These are phyloP conservation scores for Rhyzopertha dominica DNA, from an alignment of 1,140 invertebrate genomes.

Conservation along the genomic window DNA sequence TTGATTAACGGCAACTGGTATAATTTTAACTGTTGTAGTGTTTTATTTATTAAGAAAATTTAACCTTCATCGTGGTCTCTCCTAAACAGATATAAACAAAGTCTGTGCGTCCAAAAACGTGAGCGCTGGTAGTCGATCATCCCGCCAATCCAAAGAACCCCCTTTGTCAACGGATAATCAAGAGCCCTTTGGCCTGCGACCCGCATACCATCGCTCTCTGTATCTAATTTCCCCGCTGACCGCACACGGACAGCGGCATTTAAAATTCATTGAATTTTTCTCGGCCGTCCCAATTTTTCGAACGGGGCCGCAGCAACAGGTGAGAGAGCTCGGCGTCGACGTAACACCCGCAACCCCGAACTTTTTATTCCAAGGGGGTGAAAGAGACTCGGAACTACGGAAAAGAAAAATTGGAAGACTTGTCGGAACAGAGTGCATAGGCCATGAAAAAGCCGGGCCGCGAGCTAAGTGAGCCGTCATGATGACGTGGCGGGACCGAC, in stretches of 20 bases:
- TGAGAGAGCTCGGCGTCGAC: constrained; percentile 14
- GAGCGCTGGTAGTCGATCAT: no score
- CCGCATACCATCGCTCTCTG: no score
- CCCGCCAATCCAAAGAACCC: no score
- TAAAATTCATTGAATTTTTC: constrained; percentile 35
- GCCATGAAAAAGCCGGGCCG: constrained; percentile 31
- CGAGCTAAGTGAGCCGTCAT: constrained; percentile 35
- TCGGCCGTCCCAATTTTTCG: constrained; percentile 23
- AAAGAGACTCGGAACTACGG: constrained; percentile 15
- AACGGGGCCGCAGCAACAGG: constrained; percentile 20
- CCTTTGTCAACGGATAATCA: no score
- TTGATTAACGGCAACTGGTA: no score
- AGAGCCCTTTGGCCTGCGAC: no score
- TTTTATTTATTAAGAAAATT: no score
- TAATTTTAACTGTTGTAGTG: no score
- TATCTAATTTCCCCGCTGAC: constrained; percentile 1
- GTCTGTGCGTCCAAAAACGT: no score
- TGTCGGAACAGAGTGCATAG: constrained; percentile 33
- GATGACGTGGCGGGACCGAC: constrained; percentile 25
- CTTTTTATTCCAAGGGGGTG: constrained; percentile 14
- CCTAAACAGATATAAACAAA: no score
- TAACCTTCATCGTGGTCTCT: no score
- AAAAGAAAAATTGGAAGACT: constrained; percentile 36
- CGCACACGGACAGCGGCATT: constrained; percentile 26
- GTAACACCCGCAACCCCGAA: constrained; percentile 13